A percentile compares a stretch with the other conserved stretches of the same genome.
These are phyloP conservation scores for Emydocephalus ijimae DNA, from an alignment of 2,113 vertebrate genomes.

Conservation along the genomic window DNA sequence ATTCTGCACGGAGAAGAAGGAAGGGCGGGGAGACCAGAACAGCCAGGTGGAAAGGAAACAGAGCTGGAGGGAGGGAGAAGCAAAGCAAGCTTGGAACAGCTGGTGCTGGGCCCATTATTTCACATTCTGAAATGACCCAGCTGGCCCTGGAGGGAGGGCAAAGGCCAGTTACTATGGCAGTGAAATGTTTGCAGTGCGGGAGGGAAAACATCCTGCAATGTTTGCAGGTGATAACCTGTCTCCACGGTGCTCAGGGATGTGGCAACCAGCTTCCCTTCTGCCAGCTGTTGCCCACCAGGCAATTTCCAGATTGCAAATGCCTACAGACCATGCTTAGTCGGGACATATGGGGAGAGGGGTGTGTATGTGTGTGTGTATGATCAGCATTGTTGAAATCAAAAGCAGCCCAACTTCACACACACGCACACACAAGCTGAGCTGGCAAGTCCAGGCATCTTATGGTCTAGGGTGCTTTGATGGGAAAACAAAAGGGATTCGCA, in stretches of 20 bases:
- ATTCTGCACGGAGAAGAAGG: background rate
- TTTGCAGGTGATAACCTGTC: slow-evolving; percentile 24
- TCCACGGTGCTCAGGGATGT: background rate
- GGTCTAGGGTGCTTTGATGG: background rate
- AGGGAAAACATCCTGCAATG: background rate
- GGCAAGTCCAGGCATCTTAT: background rate
- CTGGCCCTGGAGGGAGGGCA: background rate
- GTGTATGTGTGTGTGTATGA: too few species aligned
- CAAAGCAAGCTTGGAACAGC: background rate
- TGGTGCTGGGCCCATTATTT: background rate
- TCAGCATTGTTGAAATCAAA: background rate
- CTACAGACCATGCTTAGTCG: background rate
- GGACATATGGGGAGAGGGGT: background rate
- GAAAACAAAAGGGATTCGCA: background rate
- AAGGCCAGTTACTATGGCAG: slow-evolving; percentile 1
- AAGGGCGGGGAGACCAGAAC: background rate
- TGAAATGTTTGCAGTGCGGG: background rate
- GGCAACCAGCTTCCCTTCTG: background rate
- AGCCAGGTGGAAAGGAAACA: background rate
- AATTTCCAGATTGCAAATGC: background rate
- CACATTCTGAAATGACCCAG: background rate
- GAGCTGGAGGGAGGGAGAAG: background rate
- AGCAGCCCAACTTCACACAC: background rate
- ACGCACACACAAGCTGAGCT: background rate
- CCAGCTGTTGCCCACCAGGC: background rate